Base-by-base conservation (phyloP, 2,888 invertebrate genomes). In the Cataglyphis altisquamis region DNA sequence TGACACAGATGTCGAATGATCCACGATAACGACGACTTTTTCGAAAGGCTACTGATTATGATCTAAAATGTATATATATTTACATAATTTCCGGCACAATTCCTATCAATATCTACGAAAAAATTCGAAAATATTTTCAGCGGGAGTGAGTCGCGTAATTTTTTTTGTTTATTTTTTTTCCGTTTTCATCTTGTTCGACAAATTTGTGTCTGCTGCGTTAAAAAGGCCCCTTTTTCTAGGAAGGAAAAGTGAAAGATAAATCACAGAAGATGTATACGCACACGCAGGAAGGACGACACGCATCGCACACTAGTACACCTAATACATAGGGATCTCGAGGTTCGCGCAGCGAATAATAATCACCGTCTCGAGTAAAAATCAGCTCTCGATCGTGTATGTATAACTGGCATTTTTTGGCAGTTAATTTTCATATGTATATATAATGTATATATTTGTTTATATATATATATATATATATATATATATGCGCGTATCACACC, bases 371-470 rank as follows among this genome's bases (percentile, higher is more conserved):
- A 45, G 21, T 57, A 64, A 52, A 52, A 82, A 75, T 70, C 72
- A 82, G 68, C 64, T 74, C 57, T 60, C 48, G 15, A 64, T 82
- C 57, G 48, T 67, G 52, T 64, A 63, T 36, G 10, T 29, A 36
- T n/a, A 89, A 91, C 88, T 88, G 89, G 87, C 86, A 86, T 91
- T 91, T 90, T 91, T 90, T 91, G 91, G 92, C 92, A 92, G 92
- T 92, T 87, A 90, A 91, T 86, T 87, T 90, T 87, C 85, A 87
- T 85, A 80, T 86, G 88, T 88, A 88, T 87, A 88, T 87, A 84
- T 25, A 25, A 80, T 86, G 89, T 88, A 88, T 29, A 29, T 29
- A 29, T 29, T 29, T 29, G 2, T 29, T 29, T 29, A 29, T 63
- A 55, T 52, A 52, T 48, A 48, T 90, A 21, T 21, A 21, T 21